A percentile compares a stretch with the other conserved stretches of the same genome.
Evolutionary conservation across 2,797 vertebrate genomes (phyloP).

Genomic region (Arnoldichthys spilopterus): DNA sequence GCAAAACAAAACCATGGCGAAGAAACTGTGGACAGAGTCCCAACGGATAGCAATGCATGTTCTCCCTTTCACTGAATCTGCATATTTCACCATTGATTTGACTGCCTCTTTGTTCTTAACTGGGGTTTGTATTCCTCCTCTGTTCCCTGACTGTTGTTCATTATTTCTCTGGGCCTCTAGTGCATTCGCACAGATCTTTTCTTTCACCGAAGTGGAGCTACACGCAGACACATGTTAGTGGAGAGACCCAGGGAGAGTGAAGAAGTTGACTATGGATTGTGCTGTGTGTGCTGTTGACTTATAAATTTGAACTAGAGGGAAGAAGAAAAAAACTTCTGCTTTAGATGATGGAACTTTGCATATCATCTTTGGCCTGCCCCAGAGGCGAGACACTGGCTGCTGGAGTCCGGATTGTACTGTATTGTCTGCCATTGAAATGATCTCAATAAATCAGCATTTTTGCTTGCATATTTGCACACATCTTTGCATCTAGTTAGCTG

Average conservation of each 20-base stretch:
- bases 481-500: neutral
- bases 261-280: conserved; percentile 7
- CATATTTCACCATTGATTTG: conserved; percentile 74
- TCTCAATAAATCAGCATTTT: conserved; percentile 10
- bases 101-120: conserved; percentile 72
- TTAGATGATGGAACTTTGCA: conserved; percentile 23
- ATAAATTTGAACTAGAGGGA: conserved; percentile 23
- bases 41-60: conserved; percentile 65
- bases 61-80: conserved; percentile 67
- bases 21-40: conserved; percentile 64
- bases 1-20: conserved; percentile 59
- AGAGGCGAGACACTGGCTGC: neutral
- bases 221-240: conserved; percentile 31
- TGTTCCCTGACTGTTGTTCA: conserved; percentile 66
- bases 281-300: neutral
- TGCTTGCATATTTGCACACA: neutral
- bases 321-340: conserved; percentile 3
- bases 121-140: conserved; percentile 69
- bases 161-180: conserved; percentile 65
- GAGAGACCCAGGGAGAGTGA: conserved; percentile 3
- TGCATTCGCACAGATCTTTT: conserved; percentile 65
- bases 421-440: neutral
- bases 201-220: conserved; percentile 60
- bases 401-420: neutral
- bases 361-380: conserved; percentile 11